Evolutionary conservation across 2,797 vertebrate genomes (phyloP).

Genomic region (Buphagus erythrorhynchus): DNA sequence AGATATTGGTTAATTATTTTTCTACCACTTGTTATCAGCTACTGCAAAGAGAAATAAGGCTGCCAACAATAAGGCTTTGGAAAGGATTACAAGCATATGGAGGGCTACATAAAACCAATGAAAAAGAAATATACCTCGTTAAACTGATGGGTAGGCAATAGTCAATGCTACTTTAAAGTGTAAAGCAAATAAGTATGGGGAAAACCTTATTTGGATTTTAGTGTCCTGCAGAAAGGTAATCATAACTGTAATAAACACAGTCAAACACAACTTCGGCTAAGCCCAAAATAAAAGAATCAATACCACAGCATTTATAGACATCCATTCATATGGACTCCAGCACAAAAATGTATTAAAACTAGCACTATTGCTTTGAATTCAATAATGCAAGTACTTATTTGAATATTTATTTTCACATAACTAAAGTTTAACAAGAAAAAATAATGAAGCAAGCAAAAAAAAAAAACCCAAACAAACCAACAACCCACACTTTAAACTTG

Average conservation of each 20-base stretch:
- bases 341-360: neutral
- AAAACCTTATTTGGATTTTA: neutral
- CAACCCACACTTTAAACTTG: neutral
- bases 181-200: neutral
- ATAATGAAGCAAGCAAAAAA: neutral
- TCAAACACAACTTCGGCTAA: neutral
- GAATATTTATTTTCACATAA: neutral
- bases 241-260: neutral
- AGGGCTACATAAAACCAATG: neutral
- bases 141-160: neutral
- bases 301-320: neutral
- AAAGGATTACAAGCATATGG: neutral
- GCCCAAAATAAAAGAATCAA: neutral
- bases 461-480: neutral
- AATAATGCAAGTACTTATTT: neutral
- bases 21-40: neutral
- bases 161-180: neutral
- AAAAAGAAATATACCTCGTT: neutral
- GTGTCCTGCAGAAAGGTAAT: neutral
- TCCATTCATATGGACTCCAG: neutral
- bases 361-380: neutral
- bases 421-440: neutral
- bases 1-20: neutral
- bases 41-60: neutral
- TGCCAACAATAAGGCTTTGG: neutral